Percentiles rank a stretch among this genome's conserved stretches.
Conservation (phyloP, 2,797 vertebrate species). For the Micromesistius poutassou region DNA sequence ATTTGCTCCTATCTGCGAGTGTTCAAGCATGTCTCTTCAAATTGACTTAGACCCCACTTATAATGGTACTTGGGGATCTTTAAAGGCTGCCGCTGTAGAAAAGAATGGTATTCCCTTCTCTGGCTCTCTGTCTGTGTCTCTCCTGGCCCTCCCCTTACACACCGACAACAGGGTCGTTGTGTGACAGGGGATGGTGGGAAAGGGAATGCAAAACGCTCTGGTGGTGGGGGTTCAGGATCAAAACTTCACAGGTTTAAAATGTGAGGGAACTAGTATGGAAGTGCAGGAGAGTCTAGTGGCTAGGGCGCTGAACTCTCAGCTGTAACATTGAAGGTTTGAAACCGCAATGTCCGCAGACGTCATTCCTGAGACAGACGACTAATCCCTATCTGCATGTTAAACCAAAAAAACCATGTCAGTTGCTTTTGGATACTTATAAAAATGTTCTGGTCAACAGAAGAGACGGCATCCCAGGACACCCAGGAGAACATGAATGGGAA, state of each 20-base stretch:
- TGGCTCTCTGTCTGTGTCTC: background rate
- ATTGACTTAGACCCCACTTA: conserved; percentile 29
- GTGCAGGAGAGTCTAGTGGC: background rate
- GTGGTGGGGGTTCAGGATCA: background rate
- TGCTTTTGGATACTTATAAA: background rate
- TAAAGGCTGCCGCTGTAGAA: conserved; percentile 19
- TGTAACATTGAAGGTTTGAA: background rate
- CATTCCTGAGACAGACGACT: background rate
- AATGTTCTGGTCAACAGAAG: background rate
- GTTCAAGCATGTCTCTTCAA: background rate
- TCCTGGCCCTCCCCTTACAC: conserved; percentile 12
- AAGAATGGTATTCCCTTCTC: conserved; percentile 1
- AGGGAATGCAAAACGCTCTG: conserved; percentile 22
- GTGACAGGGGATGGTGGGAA: conserved; percentile 15
- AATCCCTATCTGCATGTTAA: background rate
- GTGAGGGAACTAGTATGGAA: background rate
- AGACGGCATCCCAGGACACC: background rate
- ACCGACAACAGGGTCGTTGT: conserved; percentile 34
- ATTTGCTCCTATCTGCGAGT: background rate
- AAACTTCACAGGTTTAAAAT: background rate
- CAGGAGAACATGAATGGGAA: conserved; percentile 7
- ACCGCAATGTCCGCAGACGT: no score
- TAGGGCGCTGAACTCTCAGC: background rate
- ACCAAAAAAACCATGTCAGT: background rate
- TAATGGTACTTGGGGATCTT: conserved; percentile 33